Percentiles rank a stretch among this genome's conserved stretches.
phyloP scores from a whole-genome alignment of 2,888 invertebrate species.

The Macaria liturata region DNA sequence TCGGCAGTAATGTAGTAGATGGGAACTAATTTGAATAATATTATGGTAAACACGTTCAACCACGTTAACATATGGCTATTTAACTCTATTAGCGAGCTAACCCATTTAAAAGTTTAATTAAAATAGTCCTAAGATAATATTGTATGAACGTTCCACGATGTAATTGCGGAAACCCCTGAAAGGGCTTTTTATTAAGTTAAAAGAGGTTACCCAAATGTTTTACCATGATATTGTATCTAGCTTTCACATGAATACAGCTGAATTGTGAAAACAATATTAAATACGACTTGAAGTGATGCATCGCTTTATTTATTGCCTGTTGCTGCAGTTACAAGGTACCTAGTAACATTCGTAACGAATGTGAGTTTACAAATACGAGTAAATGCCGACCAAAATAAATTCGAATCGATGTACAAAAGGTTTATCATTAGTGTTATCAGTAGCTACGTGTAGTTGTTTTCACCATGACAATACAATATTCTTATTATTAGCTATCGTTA shows the following conservation, averaged over 20 bases:
- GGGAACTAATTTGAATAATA: background rate
- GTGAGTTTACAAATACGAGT: too few species aligned
- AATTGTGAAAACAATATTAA: conserved; percentile 9
- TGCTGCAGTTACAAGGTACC: too few species aligned
- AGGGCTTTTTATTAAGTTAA: conserved; percentile 46
- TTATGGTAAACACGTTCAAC: background rate
- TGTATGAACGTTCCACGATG: conserved; percentile 45
- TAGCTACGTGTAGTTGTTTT: too few species aligned
- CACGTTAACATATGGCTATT: conserved; percentile 23
- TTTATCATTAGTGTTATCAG: too few species aligned
- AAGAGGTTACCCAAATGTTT: conserved; percentile 35
- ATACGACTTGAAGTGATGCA: background rate
- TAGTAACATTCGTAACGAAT: too few species aligned
- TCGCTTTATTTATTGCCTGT: too few species aligned
- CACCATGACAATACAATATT: too few species aligned
- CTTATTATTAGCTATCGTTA: too few species aligned
- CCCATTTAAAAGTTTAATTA: conserved; percentile 63
- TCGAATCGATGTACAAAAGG: too few species aligned
- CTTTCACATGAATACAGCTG: conserved; percentile 13
- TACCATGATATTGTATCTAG: conserved; percentile 26
- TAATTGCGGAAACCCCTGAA: conserved; percentile 49
- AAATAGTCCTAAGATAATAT: conserved; percentile 66
- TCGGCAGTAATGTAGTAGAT: too few species aligned
- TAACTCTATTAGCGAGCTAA: conserved; percentile 41
- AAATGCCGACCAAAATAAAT: too few species aligned